Evolutionary conservation across 1,140 invertebrate genomes (phyloP).

Genomic region (Frieseomelitta varia): DNA sequence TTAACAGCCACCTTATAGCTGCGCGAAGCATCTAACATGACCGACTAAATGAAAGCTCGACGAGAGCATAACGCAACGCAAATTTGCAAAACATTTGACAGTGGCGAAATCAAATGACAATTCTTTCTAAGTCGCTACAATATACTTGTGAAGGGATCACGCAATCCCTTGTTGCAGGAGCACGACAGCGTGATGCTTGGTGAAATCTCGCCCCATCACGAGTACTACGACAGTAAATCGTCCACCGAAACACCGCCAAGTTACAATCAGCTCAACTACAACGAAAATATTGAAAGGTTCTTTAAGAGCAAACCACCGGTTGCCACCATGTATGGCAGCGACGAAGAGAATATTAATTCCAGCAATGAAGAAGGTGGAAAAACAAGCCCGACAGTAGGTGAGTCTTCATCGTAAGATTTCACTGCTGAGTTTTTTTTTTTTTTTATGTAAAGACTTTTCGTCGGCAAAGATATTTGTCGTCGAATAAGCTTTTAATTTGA

Average conservation of each 20-base stretch:
- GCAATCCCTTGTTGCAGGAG: conserved; percentile 85
- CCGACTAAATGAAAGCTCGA: background rate
- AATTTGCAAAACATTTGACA: conserved; percentile 45
- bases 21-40: conserved; percentile 27
- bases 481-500: background rate
- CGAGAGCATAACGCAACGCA: conserved; percentile 28
- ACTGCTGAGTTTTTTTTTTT: background rate
- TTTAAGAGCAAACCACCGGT: conserved; percentile 91
- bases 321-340: conserved; percentile 78
- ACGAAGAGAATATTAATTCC: conserved; percentile 74
- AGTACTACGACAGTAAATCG: conserved; percentile 90
- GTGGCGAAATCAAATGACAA: conserved; percentile 48
- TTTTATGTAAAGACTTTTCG: background rate
- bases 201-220: conserved; percentile 93
- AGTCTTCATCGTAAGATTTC: background rate
- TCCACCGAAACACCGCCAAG: conserved; percentile 91
- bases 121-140: conserved; percentile 72
- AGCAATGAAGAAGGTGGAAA: conserved; percentile 70
- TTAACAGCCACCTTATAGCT: conserved; percentile 14
- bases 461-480: background rate
- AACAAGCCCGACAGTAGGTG: conserved; percentile 55
- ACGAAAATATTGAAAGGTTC: conserved; percentile 92
- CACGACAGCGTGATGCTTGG: conserved; percentile 91
- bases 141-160: conserved; percentile 79
- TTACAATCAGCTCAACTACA: conserved; percentile 94